phyloP scores from a whole-genome alignment of 2,888 invertebrate genomes.

The Cosmia trapezina region DNA sequence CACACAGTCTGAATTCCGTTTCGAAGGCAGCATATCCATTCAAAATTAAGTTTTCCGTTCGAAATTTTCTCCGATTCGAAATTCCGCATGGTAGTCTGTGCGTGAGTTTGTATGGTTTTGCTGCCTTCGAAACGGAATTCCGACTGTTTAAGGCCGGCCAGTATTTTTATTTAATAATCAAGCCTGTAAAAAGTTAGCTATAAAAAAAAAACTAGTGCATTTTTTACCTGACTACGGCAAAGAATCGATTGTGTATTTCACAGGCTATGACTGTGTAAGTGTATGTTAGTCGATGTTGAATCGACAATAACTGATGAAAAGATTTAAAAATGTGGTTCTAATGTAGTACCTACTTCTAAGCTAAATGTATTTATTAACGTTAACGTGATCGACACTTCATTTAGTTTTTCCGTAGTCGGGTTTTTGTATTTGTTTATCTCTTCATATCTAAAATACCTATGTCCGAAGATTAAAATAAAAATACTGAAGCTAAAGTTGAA shows the following conservation, averaged over 20 bases:
- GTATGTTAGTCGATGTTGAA: not conserved
- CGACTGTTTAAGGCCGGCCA: too few species aligned
- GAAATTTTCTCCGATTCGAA: too few species aligned
- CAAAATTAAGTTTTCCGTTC: too few species aligned
- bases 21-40: too few species aligned
- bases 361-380: not conserved
- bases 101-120: too few species aligned
- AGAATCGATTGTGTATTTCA: slow-evolving; percentile 1
- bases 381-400: not conserved
- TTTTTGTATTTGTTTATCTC: not conserved
- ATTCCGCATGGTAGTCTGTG: too few species aligned
- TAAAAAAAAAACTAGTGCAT: not conserved
- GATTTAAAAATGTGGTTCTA: not conserved
- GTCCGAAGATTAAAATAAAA: slow-evolving; percentile 16
- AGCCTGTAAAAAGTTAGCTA: not conserved
- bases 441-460: not conserved
- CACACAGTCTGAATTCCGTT: too few species aligned
- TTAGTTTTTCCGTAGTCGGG: not conserved
- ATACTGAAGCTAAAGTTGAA: not conserved
- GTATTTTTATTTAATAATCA: slow-evolving; percentile 1
- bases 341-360: not conserved
- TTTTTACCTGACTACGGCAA: not conserved
- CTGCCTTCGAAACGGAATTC: too few species aligned
- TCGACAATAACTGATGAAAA: not conserved
- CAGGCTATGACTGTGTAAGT: not conserved